These are phyloP conservation scores for Oncorhynchus clarkii DNA, from an alignment of 2,113 vertebrate genomes.

Conservation along the genomic window DNA sequence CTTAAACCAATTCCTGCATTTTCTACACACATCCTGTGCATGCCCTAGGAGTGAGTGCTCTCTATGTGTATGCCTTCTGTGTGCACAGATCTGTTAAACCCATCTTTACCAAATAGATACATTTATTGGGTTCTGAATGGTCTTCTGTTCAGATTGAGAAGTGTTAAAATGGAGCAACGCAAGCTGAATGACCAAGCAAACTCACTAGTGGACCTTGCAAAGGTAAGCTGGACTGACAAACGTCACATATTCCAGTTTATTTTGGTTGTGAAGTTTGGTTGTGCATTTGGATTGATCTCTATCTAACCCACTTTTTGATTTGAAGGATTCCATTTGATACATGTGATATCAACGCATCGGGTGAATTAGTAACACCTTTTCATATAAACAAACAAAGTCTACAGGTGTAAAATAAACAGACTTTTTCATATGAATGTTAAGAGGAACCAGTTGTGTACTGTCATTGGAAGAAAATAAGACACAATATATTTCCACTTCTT, in stretches of 20 bases:
- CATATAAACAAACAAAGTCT: slow-evolving; percentile 66
- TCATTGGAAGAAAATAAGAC: background rate
- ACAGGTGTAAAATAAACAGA: slow-evolving; percentile 85
- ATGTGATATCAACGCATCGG: slow-evolving; percentile 31
- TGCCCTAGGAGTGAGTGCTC: slow-evolving; percentile 72
- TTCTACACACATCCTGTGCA: slow-evolving; percentile 72
- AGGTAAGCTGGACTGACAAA: slow-evolving; percentile 81
- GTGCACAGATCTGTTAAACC: slow-evolving; percentile 65
- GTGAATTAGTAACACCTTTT: slow-evolving; percentile 30
- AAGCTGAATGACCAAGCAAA: slow-evolving; percentile 99
- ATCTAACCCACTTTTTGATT: slow-evolving; percentile 37
- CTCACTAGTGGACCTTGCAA: slow-evolving; percentile 98
- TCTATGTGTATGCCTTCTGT: slow-evolving; percentile 84
- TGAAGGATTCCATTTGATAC: slow-evolving; percentile 49
- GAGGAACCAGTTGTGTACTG: slow-evolving; percentile 20
- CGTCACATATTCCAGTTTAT: slow-evolving; percentile 26
- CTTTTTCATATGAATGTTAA: slow-evolving; percentile 34
- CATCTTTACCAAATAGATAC: slow-evolving; percentile 48
- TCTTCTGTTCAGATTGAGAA: slow-evolving; percentile 96
- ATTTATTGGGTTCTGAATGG: slow-evolving; percentile 77
- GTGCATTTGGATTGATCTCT: slow-evolving; percentile 36
- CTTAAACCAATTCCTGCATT: slow-evolving; percentile 65
- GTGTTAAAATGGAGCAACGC: slow-evolving; percentile 99
- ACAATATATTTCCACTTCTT: too few species aligned
- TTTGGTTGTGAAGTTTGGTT: slow-evolving; percentile 34